Percentiles rank a stretch among this genome's conserved stretches.
These are phyloP conservation scores for Opisthocomus hoazin DNA, from an alignment of 2,113 vertebrate genomes.

Conservation along the genomic window DNA sequence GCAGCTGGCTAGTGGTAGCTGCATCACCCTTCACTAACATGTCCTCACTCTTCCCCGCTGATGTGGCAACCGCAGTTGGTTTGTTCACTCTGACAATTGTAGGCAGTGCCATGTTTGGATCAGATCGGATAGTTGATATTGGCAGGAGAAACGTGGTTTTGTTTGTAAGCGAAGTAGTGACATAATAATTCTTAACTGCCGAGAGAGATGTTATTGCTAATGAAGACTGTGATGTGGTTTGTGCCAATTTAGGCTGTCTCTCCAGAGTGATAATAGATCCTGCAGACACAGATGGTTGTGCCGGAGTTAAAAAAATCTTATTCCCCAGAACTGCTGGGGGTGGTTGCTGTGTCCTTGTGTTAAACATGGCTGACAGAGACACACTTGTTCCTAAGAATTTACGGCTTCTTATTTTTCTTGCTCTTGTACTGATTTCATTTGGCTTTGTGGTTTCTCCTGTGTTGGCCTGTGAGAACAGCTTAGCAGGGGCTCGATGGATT, in stretches of 20 bases:
- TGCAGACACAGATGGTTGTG: background rate
- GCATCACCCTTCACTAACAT: background rate
- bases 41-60: accelerated
- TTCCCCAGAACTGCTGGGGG: background rate
- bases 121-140: accelerated
- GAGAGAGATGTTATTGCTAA: background rate
- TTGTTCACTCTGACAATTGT: accelerated
- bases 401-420: background rate
- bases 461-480: background rate
- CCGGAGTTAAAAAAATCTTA: background rate
- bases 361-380: accelerated
- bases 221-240: background rate
- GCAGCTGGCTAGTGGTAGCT: background rate
- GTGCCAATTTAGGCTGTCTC: background rate
- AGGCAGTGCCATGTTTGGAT: accelerated
- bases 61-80: background rate
- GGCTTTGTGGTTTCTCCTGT: background rate
- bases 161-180: accelerated
- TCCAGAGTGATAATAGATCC: background rate
- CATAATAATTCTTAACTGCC: background rate
- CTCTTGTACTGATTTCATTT: background rate
- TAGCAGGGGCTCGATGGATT: background rate
- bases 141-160: background rate
- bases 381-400: accelerated
- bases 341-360: background rate